Evolutionary conservation across 2,888 invertebrate genomes (phyloP).

Genomic region (Chironomus tentans): DNA sequence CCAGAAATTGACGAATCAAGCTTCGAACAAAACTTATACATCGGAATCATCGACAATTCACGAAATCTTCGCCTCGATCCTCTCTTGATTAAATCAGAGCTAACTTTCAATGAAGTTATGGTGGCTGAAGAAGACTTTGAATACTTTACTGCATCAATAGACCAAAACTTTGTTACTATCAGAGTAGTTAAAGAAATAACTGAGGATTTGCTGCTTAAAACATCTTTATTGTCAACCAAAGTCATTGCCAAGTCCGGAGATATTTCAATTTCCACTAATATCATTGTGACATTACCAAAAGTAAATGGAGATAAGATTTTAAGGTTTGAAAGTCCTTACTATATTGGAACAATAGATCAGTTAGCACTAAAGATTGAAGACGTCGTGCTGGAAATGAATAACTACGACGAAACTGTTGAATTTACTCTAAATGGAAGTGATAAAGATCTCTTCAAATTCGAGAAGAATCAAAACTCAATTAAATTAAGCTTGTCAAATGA

Average conservation of each 20-base stretch:
- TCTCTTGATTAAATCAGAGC: neutral
- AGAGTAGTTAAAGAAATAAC: neutral
- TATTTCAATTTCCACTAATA: neutral
- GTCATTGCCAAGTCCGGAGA: neutral
- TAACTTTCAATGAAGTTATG: neutral
- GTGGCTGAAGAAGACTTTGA: neutral
- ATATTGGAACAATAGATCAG: neutral
- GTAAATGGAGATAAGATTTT: neutral
- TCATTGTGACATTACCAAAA: neutral
- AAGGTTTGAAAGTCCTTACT: neutral
- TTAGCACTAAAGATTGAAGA: neutral
- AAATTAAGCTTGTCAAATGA: slow-evolving; percentile 21
- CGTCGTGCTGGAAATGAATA: neutral
- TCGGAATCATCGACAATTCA: neutral
- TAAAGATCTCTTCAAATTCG: slow-evolving; percentile 25
- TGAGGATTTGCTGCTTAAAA: neutral
- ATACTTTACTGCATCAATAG: neutral
- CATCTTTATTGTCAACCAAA: neutral
- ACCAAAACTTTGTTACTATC: neutral
- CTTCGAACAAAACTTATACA: no score
- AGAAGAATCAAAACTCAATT: slow-evolving; percentile 24
- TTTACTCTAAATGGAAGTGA: slow-evolving; percentile 28
- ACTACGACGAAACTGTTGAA: slow-evolving; percentile 27
- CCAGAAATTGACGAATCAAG: no score
- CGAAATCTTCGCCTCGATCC: neutral